Evolutionary conservation across 2,888 invertebrate genomes (phyloP), one percentile per base, ranked within the genome.

Genomic region (Neoitamus cyanurus): DNA sequence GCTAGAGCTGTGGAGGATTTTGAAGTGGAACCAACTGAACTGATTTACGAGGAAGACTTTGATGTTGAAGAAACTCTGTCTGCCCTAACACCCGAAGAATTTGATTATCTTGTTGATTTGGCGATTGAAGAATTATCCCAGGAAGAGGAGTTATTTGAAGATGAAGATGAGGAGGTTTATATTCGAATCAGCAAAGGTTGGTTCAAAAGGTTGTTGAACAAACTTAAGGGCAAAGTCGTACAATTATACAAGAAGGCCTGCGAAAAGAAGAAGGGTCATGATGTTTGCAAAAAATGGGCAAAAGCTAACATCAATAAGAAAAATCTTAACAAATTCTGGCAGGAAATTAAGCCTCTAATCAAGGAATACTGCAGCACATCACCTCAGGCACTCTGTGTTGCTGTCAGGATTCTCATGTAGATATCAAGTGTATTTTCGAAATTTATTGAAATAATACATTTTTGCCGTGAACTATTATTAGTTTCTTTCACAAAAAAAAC

Each of bases 221-320:
- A 3, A 31, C 15, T 78, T 0, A 78, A 20, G 58, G 48, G 48
- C 11, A 78, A 58, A 42, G n/a, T 78, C 31, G 78, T 78, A 2
- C n/a, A 25, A 9, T 13, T 78, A 25, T 78, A 78, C 48, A 78
- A 78, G 15, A 78, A 78, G 20, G 78, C 31, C n/a, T 78, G 78
- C 31, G 28, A 31, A 48, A 78, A 31, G 20, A 78, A 78, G 15
- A 15, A 46, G 25, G 31, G 58, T 30, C 0, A 78, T 9, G 48
- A 78, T 11, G 31, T 58, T 3, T 78, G 78, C 31, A 78, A 78
- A 30, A 78, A 30, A 48, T 78, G 78, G 78, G 28, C 30, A 2
- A 78, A 78, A 15, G 28, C 42, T 20, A 42, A 42, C 25, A 78
- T 78, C n/a, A 78, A 48, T 20, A 48, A 48, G 48, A 78, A 78